A percentile compares a stretch with the other conserved stretches of the same genome.
phyloP scores from a whole-genome alignment of 2,113 vertebrate species.

The Vulpes lagopus region DNA sequence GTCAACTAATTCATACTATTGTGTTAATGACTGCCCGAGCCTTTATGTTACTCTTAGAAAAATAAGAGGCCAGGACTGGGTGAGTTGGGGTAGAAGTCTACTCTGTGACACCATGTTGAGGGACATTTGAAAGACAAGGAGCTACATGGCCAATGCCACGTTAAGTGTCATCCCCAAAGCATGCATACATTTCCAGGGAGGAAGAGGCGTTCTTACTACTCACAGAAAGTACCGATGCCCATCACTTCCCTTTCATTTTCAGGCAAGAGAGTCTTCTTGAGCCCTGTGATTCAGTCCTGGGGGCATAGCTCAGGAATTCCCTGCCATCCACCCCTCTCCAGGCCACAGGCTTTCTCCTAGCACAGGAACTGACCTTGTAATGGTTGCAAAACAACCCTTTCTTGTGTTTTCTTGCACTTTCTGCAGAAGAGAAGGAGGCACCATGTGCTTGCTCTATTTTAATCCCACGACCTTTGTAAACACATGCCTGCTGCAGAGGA shows the following conservation, averaged over 20 bases:
- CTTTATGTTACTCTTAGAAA: not conserved
- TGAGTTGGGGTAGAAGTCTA: not conserved
- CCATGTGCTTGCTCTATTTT: not conserved
- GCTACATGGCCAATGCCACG: rapidly evolving
- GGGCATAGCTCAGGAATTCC: not conserved
- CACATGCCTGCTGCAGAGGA: not conserved
- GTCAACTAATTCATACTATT: not conserved
- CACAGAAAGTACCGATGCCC: rapidly evolving
- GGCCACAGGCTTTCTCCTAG: not conserved
- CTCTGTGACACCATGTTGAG: not conserved
- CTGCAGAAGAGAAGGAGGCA: not conserved
- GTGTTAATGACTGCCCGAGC: not conserved
- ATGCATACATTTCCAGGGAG: not conserved
- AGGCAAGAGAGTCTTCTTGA: not conserved
- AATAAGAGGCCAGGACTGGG: no score
- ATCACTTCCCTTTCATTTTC: not conserved
- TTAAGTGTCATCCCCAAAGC: not conserved
- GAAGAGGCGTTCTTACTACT: rapidly evolving
- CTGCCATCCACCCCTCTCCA: not conserved
- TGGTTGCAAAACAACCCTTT: not conserved
- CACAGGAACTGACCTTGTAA: not conserved
- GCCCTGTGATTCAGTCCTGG: rapidly evolving
- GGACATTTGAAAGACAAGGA: not conserved
- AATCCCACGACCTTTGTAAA: constrained; percentile 35
- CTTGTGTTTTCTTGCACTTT: not conserved